Percentiles rank a stretch among this genome's conserved stretches.
Conservation (phyloP, 2,888 invertebrate genomes). For the Drosophila leonis region DNA sequence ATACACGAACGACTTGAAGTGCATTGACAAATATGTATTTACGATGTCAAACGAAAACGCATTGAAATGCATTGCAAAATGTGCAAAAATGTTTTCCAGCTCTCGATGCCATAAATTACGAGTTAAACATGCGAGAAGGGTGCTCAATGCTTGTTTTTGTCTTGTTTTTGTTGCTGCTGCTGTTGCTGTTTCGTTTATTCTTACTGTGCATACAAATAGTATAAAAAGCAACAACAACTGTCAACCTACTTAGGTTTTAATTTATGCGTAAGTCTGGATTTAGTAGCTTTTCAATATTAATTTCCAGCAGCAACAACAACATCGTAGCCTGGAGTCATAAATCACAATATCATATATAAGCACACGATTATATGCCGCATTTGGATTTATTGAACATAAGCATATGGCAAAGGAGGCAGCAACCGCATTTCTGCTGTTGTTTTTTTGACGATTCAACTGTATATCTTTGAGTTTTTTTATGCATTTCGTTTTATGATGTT, state of each 20-base stretch:
- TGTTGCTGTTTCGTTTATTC: conserved; percentile 17
- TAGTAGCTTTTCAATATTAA: conserved; percentile 79
- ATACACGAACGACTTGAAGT: conserved; percentile 40
- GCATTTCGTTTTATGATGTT: conserved; percentile 20
- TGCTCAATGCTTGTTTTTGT: conserved; percentile 32
- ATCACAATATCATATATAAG: conserved; percentile 75
- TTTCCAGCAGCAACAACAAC: conserved; percentile 50
- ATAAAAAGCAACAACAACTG: conserved; percentile 38
- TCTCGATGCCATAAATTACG: conserved; percentile 67
- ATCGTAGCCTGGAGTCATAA: conserved; percentile 51
- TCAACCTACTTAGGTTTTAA: conserved; percentile 74
- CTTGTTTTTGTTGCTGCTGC: neutral
- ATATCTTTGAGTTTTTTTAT: conserved; percentile 20
- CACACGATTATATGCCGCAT: conserved; percentile 65
- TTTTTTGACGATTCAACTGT: conserved; percentile 28
- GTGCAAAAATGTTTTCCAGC: conserved; percentile 55
- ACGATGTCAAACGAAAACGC: conserved; percentile 77
- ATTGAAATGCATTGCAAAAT: conserved; percentile 72
- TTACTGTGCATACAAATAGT: conserved; percentile 58
- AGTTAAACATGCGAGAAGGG: conserved; percentile 60
- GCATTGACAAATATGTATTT: conserved; percentile 74
- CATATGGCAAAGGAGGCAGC: conserved; percentile 40
- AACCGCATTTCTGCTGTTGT: conserved; percentile 11
- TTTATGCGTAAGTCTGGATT: conserved; percentile 78
- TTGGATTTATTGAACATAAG: conserved; percentile 67